Evolutionary conservation across 1,140 invertebrate genomes (phyloP).

Genomic region (Euwallacea fornicatus): DNA sequence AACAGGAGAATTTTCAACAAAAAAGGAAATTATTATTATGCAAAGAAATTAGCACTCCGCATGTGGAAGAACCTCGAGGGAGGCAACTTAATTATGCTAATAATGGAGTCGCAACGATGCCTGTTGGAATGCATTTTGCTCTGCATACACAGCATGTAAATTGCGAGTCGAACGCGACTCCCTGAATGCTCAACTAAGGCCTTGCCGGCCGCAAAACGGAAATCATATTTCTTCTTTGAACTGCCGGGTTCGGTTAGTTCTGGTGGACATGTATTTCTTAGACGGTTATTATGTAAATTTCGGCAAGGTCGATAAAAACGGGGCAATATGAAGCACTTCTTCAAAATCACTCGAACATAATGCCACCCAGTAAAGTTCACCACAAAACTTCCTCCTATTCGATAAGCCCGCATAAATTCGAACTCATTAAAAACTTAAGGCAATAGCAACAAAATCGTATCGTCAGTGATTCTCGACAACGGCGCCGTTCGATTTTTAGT

Average conservation of each 20-base stretch:
- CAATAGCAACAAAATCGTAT: slow-evolving; percentile 14
- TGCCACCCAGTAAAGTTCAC: no score
- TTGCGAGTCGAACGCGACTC: slow-evolving; percentile 13
- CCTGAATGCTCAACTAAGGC: slow-evolving; percentile 22
- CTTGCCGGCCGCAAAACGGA: slow-evolving; percentile 8
- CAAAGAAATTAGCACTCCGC: slow-evolving; percentile 6
- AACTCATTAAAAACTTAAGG: slow-evolving; percentile 27
- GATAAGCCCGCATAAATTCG: slow-evolving; percentile 1
- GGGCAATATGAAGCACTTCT: no score
- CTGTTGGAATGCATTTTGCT: slow-evolving; percentile 26
- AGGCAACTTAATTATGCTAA: slow-evolving; percentile 29
- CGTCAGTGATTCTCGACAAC: slow-evolving; percentile 18
- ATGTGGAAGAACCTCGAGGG: background rate
- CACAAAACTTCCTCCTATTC: no score
- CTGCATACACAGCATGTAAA: slow-evolving; percentile 26
- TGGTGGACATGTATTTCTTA: slow-evolving; percentile 13
- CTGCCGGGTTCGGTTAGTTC: slow-evolving; percentile 9
- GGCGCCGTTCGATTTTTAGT: slow-evolving; percentile 24
- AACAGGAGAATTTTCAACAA: no score
- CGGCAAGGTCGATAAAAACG: background rate
- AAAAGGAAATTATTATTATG: background rate
- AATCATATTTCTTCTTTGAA: slow-evolving; percentile 25
- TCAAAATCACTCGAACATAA: no score
- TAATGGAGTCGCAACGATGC: slow-evolving; percentile 17
- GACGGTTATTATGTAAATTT: slow-evolving; percentile 8